These are phyloP conservation scores for Acanthoscelides obtectus DNA, from an alignment of 2,888 invertebrate species.

Conservation along the genomic window DNA sequence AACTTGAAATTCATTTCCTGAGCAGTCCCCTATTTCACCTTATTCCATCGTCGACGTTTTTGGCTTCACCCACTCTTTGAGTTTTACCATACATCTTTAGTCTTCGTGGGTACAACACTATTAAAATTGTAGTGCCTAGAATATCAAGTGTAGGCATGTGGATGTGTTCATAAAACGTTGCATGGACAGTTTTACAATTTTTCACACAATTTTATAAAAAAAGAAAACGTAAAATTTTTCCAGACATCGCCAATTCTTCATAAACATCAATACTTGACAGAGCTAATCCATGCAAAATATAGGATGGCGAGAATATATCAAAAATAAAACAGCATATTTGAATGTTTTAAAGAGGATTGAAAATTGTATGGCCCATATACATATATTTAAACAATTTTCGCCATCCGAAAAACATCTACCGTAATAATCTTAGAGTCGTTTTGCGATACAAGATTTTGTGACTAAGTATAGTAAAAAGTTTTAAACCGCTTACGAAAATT, in stretches of 20 bases:
- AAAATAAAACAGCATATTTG: background rate
- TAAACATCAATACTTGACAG: background rate
- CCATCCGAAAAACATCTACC: background rate
- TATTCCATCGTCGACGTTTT: no score
- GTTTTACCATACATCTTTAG: no score
- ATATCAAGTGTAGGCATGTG: background rate
- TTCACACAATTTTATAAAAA: no score
- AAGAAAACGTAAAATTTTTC: no score
- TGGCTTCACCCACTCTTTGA: conserved; percentile 95
- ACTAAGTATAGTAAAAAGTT: no score
- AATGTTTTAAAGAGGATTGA: no score
- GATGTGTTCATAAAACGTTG: conserved; percentile 34
- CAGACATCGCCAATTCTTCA: background rate
- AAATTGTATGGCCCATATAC: no score
- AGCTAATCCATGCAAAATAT: background rate
- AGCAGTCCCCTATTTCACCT: no score
- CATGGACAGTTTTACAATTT: background rate
- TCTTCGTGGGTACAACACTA: no score
- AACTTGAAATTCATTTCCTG: no score
- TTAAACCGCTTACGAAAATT: no score
- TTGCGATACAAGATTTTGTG: background rate
- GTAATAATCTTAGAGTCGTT: background rate
- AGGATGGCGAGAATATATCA: background rate
- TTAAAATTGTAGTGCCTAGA: no score
- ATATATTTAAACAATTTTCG: background rate